Conservation (phyloP, 2,888 invertebrate genomes). For the Xanthorhoe spadicearia region DNA sequence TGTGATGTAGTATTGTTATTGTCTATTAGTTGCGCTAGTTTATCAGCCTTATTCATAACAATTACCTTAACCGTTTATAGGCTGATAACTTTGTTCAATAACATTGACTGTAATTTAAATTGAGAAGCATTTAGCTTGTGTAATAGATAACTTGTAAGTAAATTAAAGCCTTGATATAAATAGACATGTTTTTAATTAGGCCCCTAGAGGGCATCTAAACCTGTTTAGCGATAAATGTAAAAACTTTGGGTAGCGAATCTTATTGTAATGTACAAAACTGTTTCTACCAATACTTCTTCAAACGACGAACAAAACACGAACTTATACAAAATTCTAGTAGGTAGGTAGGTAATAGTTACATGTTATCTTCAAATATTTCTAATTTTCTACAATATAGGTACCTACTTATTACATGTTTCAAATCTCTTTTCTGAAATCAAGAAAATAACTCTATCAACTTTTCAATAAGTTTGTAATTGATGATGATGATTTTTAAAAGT, state of each 20-base stretch:
- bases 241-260: background rate
- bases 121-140: background rate
- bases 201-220: background rate
- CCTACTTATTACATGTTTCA: no score
- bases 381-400: no score
- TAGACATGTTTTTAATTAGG: background rate
- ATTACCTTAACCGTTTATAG: background rate
- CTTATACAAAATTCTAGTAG: background rate
- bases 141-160: background rate
- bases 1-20: constrained; percentile 19
- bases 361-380: no score
- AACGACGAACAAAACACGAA: background rate
- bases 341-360: background rate
- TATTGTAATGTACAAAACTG: background rate
- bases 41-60: background rate
- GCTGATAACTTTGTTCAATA: background rate
- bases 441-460: no score
- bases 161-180: background rate
- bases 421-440: no score
- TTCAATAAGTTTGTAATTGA: no score
- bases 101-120: no score
- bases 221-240: background rate
- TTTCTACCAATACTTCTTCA: background rate
- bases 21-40: background rate
- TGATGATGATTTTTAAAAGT: no score